Percentiles rank a stretch among this genome's conserved stretches.
Conservation (phyloP, 2,888 invertebrate genomes). For the Synergus gifuensis region DNA sequence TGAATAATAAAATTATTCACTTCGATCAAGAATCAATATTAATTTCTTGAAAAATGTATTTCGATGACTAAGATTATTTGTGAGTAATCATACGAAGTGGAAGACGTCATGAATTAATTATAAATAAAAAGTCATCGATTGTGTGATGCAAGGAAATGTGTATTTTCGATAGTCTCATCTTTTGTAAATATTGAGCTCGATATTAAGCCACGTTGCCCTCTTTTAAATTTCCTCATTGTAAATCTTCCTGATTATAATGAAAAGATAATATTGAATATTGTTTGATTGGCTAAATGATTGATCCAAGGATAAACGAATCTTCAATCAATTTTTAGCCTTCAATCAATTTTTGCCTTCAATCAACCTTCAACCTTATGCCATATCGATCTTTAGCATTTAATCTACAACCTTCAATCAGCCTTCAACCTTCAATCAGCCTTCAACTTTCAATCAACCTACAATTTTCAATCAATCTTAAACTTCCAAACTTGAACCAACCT, state of each 20-base stretch:
- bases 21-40: neutral
- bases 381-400: no score
- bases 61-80: neutral
- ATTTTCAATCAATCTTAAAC: no score
- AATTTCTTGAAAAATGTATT: neutral
- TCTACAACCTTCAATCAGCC: no score
- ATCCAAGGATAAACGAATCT: no score
- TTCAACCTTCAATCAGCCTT: no score
- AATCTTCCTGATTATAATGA: neutral
- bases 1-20: conserved; percentile 6
- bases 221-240: neutral
- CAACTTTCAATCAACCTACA: no score
- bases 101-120: neutral
- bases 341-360: no score
- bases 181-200: neutral
- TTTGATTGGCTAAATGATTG: no score
- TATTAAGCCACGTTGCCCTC: neutral
- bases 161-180: conserved; percentile 2
- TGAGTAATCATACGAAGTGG: neutral
- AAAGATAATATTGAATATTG: no score
- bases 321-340: no score
- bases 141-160: neutral
- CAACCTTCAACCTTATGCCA: no score
- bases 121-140: neutral
- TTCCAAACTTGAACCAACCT: no score